A percentile compares a stretch with the other conserved stretches of the same genome.
phyloP scores from a whole-genome alignment of 1,140 invertebrate species.

The Gryllus bimaculatus region DNA sequence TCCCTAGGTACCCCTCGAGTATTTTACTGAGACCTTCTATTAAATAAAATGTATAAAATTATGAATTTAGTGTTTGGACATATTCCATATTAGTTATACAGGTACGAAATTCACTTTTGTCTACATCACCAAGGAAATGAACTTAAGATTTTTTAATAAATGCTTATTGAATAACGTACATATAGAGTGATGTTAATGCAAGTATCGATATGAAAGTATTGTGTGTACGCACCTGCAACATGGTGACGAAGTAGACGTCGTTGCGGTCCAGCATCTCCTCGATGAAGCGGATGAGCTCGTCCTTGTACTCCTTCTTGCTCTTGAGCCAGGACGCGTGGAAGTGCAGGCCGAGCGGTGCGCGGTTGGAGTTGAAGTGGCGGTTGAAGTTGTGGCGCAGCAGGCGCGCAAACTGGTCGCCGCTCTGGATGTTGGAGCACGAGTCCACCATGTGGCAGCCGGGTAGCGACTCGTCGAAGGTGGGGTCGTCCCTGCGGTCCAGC shows the following conservation, averaged over 20 bases:
- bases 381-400: slow-evolving; percentile 89
- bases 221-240: slow-evolving; percentile 54
- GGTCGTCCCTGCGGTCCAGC: slow-evolving; percentile 81
- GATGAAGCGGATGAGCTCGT: slow-evolving; percentile 86
- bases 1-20: too few relatives aligned
- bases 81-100: too few relatives aligned
- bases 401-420: slow-evolving; percentile 75
- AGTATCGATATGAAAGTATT: not conserved
- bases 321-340: slow-evolving; percentile 94
- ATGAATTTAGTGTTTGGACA: too few relatives aligned
- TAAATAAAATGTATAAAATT: too few relatives aligned
- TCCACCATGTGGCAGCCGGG: slow-evolving; percentile 91
- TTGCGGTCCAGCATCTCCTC: slow-evolving; percentile 82
- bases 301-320: slow-evolving; percentile 86
- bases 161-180: too few relatives aligned
- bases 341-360: slow-evolving; percentile 86
- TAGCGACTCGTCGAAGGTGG: slow-evolving; percentile 79
- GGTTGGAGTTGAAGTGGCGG: slow-evolving; percentile 84
- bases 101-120: too few relatives aligned
- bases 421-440: slow-evolving; percentile 85
- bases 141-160: too few relatives aligned
- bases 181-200: not conserved
- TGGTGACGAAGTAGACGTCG: slow-evolving; percentile 91
- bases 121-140: too few relatives aligned
- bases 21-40: too few relatives aligned